Evolutionary conservation across 2,888 invertebrate species (phyloP), one percentile per base, ranked within the genome.

Genomic region (Maniola hyperantus): DNA sequence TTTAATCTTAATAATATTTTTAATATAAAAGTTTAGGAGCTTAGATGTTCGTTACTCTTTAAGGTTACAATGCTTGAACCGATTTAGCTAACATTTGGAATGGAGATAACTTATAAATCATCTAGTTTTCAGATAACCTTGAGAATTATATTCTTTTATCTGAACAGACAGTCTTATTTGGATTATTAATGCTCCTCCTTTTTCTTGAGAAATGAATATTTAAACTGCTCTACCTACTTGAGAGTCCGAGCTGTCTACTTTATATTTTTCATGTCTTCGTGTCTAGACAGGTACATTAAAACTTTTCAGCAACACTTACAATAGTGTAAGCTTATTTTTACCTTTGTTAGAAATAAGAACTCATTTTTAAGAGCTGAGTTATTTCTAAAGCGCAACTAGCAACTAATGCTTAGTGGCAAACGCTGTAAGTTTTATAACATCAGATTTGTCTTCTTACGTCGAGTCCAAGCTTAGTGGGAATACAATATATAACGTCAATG

Each of bases 401-500:
- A 44, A 58, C 64, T 59, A 67, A 63, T 55, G 36, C 63, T 60
- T 48, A 62, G 62, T 57, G 44, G 51, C 42, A 33, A 65, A 67
- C 50, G 42, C 42, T 44, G 62, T 62, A 60, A 65, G 55, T 64
- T 66, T 55, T 68, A 64, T 68, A 65, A 63, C 67, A 51, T 68
- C 67, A 63, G 65, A 70, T 70, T 69, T 70, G 66, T 66, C 60
- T 64, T 68, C 44, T 63, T 55, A 69, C 60, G 66, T 71, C 65
- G 62, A 59, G 50, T 66, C 26, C 59, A 54, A 70, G 70, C 67
- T 71, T 68, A 70, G 70, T 66, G 65, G 66, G 39, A 71, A 72
- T 66, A 73, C 68, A 71, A 73, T 71, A 68, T 74, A 72, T 73
- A 70, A 70, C 59, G 59, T 59, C 73, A 63, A 77, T 74, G 68